Evolutionary conservation across 2,888 invertebrate genomes (phyloP).

Genomic region (Ectemnius cavifrons): DNA sequence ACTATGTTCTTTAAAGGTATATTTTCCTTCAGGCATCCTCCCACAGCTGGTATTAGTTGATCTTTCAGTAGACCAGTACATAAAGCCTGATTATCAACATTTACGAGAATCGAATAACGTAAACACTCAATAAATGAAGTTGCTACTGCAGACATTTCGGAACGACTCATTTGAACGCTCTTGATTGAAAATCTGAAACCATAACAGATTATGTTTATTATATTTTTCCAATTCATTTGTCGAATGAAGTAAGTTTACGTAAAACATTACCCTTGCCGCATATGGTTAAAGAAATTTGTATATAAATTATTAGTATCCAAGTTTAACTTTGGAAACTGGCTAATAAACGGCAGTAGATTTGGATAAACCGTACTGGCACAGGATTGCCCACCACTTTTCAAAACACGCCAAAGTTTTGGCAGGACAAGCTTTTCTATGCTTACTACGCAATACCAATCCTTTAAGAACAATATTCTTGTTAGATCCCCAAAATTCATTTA

Average conservation of each 20-base stretch:
- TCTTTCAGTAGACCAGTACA: constrained; percentile 77
- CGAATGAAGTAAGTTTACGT: background rate
- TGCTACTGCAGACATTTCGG: constrained; percentile 84
- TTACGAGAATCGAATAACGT: constrained; percentile 81
- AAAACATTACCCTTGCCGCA: constrained; percentile 82
- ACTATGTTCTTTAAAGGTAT: constrained; percentile 77
- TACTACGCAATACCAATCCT: constrained; percentile 86
- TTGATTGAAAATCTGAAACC: constrained; percentile 81
- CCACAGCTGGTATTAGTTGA: constrained; percentile 78
- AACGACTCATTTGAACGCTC: constrained; percentile 81
- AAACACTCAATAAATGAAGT: constrained; percentile 87
- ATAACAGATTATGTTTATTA: background rate
- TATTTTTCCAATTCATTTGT: background rate
- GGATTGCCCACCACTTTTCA: constrained; percentile 87
- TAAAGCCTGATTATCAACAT: constrained; percentile 77
- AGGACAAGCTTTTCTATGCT: constrained; percentile 87
- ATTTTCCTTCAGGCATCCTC: constrained; percentile 78
- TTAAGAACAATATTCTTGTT: constrained; percentile 26
- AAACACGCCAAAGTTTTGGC: constrained; percentile 84
- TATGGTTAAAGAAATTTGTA: constrained; percentile 83
- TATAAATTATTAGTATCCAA: constrained; percentile 80
- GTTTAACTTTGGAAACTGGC: constrained; percentile 82
- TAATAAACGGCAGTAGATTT: constrained; percentile 87
- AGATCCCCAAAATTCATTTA: constrained; percentile 10
- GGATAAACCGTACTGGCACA: constrained; percentile 87